A percentile compares a stretch with the other conserved stretches of the same genome.
These are phyloP conservation scores for Vanessa tameamea DNA, from an alignment of 1,140 invertebrate genomes.

Conservation along the genomic window DNA sequence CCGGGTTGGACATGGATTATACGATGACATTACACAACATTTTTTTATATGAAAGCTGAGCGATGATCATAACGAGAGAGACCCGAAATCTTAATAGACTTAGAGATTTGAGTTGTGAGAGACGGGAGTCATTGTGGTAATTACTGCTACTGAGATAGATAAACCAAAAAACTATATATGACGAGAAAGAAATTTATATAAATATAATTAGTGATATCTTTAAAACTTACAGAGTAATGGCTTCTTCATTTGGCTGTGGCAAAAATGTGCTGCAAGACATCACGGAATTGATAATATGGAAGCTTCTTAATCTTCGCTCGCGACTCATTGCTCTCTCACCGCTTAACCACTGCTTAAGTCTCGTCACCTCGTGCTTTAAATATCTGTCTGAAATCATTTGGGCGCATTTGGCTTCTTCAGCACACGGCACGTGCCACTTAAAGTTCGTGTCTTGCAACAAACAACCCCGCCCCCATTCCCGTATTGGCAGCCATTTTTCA, in stretches of 20 bases:
- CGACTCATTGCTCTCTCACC: conserved; percentile 58
- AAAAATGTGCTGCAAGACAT: conserved; percentile 56
- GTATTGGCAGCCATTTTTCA: conserved; percentile 88
- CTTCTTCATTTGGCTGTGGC: conserved; percentile 58
- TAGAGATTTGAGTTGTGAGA: too few species aligned
- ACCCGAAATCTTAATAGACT: too few species aligned
- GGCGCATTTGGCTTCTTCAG: conserved; percentile 85
- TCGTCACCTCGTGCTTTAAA: conserved; percentile 71
- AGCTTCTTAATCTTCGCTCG: conserved; percentile 55
- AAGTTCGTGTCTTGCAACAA: conserved; percentile 85
- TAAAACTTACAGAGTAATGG: conserved; percentile 59
- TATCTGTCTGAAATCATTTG: conserved; percentile 85
- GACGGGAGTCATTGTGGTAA: too few species aligned
- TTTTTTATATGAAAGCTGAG: too few species aligned
- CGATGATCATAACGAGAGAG: too few species aligned
- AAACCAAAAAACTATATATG: too few species aligned
- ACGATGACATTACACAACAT: too few species aligned
- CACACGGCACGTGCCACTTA: conserved; percentile 88
- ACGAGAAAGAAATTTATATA: too few species aligned
- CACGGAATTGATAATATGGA: conserved; percentile 60
- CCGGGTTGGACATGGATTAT: too few species aligned
- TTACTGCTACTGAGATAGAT: too few species aligned
- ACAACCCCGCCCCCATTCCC: conserved; percentile 90
- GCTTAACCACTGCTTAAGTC: conserved; percentile 58
- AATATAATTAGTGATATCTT: neutral